phyloP scores from a whole-genome alignment of 2,797 vertebrate genomes.

The Propithecus perrieri region DNA sequence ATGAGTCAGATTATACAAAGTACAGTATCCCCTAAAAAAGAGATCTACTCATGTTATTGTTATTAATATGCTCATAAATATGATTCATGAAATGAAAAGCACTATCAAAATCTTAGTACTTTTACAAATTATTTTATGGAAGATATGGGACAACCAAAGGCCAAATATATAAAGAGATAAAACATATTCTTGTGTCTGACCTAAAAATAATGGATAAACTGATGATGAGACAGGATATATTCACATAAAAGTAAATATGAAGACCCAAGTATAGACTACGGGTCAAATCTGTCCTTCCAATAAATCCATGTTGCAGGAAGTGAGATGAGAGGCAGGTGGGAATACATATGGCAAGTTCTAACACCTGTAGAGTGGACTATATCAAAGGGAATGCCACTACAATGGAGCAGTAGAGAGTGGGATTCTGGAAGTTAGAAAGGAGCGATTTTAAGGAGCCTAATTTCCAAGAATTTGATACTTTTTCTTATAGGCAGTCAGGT shows the following conservation, averaged over 20 bases:
- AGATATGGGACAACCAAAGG: neutral
- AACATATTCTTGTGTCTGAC: neutral
- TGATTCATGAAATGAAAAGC: neutral
- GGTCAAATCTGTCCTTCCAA: neutral
- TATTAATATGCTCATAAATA: neutral
- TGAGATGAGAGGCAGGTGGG: neutral
- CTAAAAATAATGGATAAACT: neutral
- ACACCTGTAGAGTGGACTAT: neutral
- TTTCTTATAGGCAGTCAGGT: neutral
- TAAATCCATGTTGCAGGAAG: neutral
- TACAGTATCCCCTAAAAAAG: neutral
- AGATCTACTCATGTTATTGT: neutral
- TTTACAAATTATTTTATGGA: neutral
- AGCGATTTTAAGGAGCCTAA: neutral
- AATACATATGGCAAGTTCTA: neutral
- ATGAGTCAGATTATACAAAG: neutral
- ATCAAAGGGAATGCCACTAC: neutral
- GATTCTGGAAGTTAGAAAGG: neutral
- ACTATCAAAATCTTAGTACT: neutral
- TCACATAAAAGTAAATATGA: neutral
- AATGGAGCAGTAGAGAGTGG: neutral
- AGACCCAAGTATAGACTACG: neutral
- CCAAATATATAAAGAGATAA: neutral
- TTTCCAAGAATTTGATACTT: neutral
- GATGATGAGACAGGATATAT: neutral